Base-by-base conservation (phyloP, 2,113 vertebrate genomes). In the Bolborhynchus lineola region DNA sequence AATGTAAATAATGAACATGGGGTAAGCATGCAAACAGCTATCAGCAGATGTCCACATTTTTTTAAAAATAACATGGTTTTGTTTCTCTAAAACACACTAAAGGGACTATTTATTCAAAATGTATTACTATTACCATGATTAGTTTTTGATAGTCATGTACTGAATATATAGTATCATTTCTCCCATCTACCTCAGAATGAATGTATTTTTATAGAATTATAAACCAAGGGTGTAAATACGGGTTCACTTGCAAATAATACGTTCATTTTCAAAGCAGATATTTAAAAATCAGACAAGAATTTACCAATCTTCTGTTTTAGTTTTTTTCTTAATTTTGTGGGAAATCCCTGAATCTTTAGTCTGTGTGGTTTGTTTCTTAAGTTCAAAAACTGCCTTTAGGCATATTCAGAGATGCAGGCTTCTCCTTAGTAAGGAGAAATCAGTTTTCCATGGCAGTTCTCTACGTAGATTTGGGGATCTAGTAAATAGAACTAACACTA, bases 101-200 rank as follows among this genome's bases (percentile, higher is more conserved):
- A 42, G 9, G 12, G 87, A 26, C 13, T 59, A 5, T 44, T 37
- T 84, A 6, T 25, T 81, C 62, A 63, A 13, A 5, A 53, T 75
- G 75, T 84, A 25, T 49, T 81, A 21, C 49, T 82, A 35, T 42
- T 69, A 20, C 4, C 1, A 6, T 41, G 24, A 71, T 65, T 41
- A 37, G 2, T 50, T 6, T 20, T 79, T 71, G 5, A 8, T 46
- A 52, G 42, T 53, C 23, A 11, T 28, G 15, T 47, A 33, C 5
- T 62, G 24, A 49, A 35, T 78, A 55, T 37, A 39, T 23, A 57
- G 7, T 12, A n/a, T 24, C 0, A 0, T 2, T 76, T 90, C 18
- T 70, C 10, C 7, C 9, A 39, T 60, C 13, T 69, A 79, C 55
- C 16, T 63, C 31, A 35, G 25, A 79, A 60, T 52, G 0, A 41